Evolutionary conservation across 2,888 invertebrate species (phyloP).

Genomic region (Lasioglossum zephyrum): DNA sequence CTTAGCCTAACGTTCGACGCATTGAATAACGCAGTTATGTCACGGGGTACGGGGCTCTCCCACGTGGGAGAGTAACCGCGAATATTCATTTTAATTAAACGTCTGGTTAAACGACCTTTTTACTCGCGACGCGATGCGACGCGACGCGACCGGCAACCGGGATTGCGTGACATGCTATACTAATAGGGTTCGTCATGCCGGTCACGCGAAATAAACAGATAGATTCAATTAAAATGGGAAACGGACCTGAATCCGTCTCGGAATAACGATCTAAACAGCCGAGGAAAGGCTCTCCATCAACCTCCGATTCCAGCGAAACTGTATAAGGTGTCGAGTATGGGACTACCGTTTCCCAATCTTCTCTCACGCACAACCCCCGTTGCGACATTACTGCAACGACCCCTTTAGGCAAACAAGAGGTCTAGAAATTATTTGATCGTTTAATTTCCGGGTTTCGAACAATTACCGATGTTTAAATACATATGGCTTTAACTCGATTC

Average conservation of each 20-base stretch:
- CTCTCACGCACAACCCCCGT: background rate
- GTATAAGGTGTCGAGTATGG: background rate
- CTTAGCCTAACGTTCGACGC: conserved; percentile 33
- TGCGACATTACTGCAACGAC: background rate
- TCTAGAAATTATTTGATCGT: background rate
- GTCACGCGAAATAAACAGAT: conserved; percentile 11
- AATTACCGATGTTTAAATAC: background rate
- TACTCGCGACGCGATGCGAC: conserved; percentile 8
- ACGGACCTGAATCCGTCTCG: background rate
- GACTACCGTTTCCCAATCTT: conserved; percentile 1
- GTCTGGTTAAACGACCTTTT: conserved; percentile 28
- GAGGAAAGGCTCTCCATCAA: background rate
- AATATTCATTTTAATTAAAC: conserved; percentile 40
- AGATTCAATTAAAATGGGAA: conserved; percentile 8
- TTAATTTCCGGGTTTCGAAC: background rate
- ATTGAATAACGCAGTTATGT: conserved; percentile 45
- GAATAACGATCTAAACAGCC: background rate
- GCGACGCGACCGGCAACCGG: conserved; percentile 17
- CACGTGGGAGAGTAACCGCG: conserved; percentile 10
- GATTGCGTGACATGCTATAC: conserved; percentile 25
- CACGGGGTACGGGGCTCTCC: conserved; percentile 36
- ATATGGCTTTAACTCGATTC: background rate
- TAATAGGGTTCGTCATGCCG: background rate
- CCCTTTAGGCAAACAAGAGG: background rate
- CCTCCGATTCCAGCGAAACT: background rate